Evolutionary conservation across 2,888 invertebrate genomes (phyloP).

Genomic region (Drosophila robusta): DNA sequence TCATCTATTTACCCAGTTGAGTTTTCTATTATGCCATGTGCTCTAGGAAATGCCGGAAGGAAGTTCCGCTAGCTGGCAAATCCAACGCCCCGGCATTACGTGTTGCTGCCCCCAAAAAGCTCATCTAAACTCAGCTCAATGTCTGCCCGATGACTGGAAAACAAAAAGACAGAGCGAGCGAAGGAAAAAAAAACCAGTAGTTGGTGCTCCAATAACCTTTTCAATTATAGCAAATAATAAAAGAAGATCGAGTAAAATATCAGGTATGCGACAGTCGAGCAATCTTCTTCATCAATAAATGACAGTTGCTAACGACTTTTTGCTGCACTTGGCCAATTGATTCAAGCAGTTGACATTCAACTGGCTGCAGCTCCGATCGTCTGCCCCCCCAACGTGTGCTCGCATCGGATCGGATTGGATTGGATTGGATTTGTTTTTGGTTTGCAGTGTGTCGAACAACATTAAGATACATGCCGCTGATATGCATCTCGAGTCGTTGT

Average conservation of each 20-base stretch:
- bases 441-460: conserved; percentile 33
- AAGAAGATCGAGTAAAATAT: conserved; percentile 27
- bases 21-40: conserved; percentile 17
- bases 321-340: conserved; percentile 40
- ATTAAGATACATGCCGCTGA: conserved; percentile 66
- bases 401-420: neutral
- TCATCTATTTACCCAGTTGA: conserved; percentile 45
- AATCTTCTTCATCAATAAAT: conserved; percentile 73
- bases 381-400: conserved; percentile 54
- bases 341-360: conserved; percentile 72
- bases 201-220: conserved; percentile 77
- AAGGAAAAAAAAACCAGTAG: conserved; percentile 14
- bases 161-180: neutral
- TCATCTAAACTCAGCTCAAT: conserved; percentile 42
- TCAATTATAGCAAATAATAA: conserved; percentile 42
- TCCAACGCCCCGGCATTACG: conserved; percentile 14
- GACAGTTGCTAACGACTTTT: conserved; percentile 74
- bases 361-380: conserved; percentile 14
- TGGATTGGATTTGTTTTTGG: conserved; percentile 27
- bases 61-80: conserved; percentile 61
- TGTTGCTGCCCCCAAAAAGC: conserved; percentile 36
- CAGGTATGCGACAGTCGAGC: conserved; percentile 29
- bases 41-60: conserved; percentile 72
- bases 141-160: conserved; percentile 42
- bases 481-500: conserved; percentile 53